These are phyloP conservation scores for Eumacrocentrus americanus DNA, from an alignment of 2,888 invertebrate genomes.

Conservation along the genomic window DNA sequence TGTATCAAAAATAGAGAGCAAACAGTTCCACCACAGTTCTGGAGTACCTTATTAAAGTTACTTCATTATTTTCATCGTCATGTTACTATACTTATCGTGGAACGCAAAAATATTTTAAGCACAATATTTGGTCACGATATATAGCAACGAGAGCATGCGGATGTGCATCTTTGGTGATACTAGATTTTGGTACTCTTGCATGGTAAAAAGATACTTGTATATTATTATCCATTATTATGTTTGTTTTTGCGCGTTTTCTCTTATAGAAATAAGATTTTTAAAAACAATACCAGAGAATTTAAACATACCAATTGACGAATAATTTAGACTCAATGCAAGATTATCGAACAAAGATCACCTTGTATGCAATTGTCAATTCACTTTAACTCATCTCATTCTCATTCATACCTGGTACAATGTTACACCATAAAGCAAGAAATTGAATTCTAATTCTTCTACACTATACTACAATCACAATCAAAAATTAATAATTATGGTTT, in stretches of 20 bases:
- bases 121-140: constrained; percentile 54
- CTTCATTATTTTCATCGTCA: constrained; percentile 26
- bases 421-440: constrained; percentile 20
- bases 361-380: constrained; percentile 35
- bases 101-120: constrained; percentile 48
- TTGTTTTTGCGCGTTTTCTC: too few species aligned
- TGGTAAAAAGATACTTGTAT: too few species aligned
- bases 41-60: constrained; percentile 14
- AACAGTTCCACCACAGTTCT: constrained; percentile 39
- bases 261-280: too few species aligned
- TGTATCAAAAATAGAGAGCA: constrained; percentile 55
- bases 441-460: constrained; percentile 27
- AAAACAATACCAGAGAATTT: neutral
- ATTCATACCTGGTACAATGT: constrained; percentile 18
- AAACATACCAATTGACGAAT: constrained; percentile 16
- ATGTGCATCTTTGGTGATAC: constrained; percentile 55
- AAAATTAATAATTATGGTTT: constrained; percentile 35
- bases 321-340: constrained; percentile 49
- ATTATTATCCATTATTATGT: too few species aligned
- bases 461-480: constrained; percentile 45
- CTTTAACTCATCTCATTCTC: neutral
- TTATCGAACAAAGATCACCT: constrained; percentile 48
- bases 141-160: constrained; percentile 42
- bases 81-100: constrained; percentile 41
- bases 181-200: constrained; percentile 56